Base-by-base conservation (phyloP, 2,113 vertebrate genomes). In the rat (Rattus norvegicus) region DNA sequence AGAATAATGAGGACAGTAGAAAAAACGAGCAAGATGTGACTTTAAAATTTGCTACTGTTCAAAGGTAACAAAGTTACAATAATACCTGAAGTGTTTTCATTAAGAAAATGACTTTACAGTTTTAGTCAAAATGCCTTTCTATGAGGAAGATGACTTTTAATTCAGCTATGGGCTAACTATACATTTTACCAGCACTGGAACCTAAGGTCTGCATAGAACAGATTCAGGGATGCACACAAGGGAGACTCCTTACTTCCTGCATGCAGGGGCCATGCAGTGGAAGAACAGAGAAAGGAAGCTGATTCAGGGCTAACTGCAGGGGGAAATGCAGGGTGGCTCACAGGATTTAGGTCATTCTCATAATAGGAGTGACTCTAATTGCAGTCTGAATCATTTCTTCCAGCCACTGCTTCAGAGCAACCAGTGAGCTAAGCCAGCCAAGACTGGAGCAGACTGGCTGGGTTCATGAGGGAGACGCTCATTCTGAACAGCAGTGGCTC, bases 331-430 rank as follows among this genome's bases (percentile, higher is more conserved):
- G 43, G 22, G 47, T 81, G 85, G 47, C 63, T 24, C 83, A 84
- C 54, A 79, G 17, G 94, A 94, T 91, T 94, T 94, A 72, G 96
- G 94, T 97, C 89, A 91, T 54, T 86, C 91, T 79, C 92, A 92
- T 92, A 92, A 95, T 36, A 97, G 93, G 95, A 97, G 97, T 89
- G 72, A 92, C 87, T 89, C 49, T 47, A 63, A 22, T 69, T 73
- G 79, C 3, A 75, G 77, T 69, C 28, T 94, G 85, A 98, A 96
- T 97, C 90, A 96, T 94, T 54, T 94, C 76, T 95, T 97, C 93
- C 81, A 93, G 39, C 69, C 92, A 96, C 49, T 67, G 43, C 88
- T 96, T 63, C n/a, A 92, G 77, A 96, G 61, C 90, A 96, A 65
- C 9, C 30, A 86, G 52, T 47, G 81, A 39, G 52, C 80, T 81